Base-by-base conservation (phyloP, 2,797 vertebrate genomes). In the Pseudopleuronectes americanus region DNA sequence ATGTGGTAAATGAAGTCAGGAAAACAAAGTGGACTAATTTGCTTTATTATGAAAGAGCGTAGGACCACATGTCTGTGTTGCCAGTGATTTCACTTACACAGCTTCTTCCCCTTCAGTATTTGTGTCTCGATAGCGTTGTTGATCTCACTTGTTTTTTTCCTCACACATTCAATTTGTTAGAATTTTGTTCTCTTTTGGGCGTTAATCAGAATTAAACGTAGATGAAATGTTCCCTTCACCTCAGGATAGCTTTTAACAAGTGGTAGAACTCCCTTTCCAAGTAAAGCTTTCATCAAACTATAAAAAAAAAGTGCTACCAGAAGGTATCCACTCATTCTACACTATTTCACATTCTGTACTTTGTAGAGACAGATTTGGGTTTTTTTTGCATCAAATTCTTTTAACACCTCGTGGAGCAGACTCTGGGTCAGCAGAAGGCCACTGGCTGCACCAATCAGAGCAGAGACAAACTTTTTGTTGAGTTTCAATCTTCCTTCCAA, bases 1-100 rank as follows among this genome's bases (percentile, higher is more conserved):
- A 66, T 71, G 77, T 68, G 65, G 76, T 66, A 80, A 84, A 87
- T 52, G 13, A 24, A 24, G 51, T 68, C 24, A 53, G 36, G 23
- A 19, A 53, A 47, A 64, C 54, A 54, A 19, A 28, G 51, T 16
- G 53, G 21, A 41, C 52, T 23, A 28, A 71, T 77, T 78, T 64
- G 51, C n/a, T 59, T 49, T 56, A 38, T 51, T 54, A n/a, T 36
- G n/a, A 60, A 66, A 45, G 16, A 8, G 12, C 41, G 17, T 3
- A 8, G 52, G 45, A 24, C 14, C 7, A 4, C 36, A 9, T 16
- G 33, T 61, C 38, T 24, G 28, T 48, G 38, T 57, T 48, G 7
- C 28, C 58, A 36, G 17, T 58, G 8, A 66, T 68, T 51, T 26
- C 10, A 3, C 33, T 36, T 12, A 10, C 8, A 36, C 10, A 10